These are phyloP conservation scores for Phrynosoma platyrhinos DNA, from an alignment of 2,113 vertebrate genomes.

Conservation along the genomic window DNA sequence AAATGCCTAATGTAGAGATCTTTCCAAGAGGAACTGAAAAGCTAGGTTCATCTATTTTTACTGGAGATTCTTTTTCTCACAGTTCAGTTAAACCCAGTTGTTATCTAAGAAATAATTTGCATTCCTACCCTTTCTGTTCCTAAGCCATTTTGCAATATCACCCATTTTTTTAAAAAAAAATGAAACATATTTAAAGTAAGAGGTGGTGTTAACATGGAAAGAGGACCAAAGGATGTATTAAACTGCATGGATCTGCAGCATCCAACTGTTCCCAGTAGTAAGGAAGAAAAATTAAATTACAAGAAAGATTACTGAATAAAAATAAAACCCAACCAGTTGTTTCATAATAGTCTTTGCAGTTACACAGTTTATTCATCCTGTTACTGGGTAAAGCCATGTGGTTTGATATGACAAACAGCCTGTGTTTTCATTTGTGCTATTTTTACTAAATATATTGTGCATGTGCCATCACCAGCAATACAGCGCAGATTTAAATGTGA, in stretches of 20 bases:
- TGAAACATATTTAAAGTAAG: constrained; percentile 45
- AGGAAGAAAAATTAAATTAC: constrained; percentile 49
- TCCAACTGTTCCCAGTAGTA: constrained; percentile 39
- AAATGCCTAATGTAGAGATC: constrained; percentile 74
- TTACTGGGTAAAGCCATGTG: constrained; percentile 7
- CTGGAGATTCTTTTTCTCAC: constrained; percentile 71
- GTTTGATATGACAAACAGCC: constrained; percentile 43
- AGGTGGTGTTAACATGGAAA: constrained; percentile 46
- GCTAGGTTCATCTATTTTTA: constrained; percentile 64
- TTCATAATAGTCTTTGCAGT: constrained; percentile 56
- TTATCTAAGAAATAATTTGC: constrained; percentile 64
- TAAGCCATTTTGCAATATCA: constrained; percentile 65
- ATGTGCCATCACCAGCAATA: constrained; percentile 69
- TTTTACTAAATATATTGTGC: constrained; percentile 47
- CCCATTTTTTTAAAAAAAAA: constrained; percentile 50
- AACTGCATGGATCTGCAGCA: constrained; percentile 57
- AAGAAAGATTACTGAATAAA: constrained; percentile 40
- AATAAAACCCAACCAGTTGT: constrained; percentile 64
- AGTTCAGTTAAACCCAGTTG: constrained; percentile 66
- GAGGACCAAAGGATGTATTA: constrained; percentile 71
- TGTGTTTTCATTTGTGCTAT: constrained; percentile 51
- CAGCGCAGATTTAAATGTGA: constrained; percentile 54
- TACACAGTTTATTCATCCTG: constrained; percentile 32
- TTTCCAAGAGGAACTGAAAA: constrained; percentile 71
- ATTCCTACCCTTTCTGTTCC: constrained; percentile 71